phyloP scores from a whole-genome alignment of 1,140 invertebrate species.

The Dreissena rostriformis region DNA sequence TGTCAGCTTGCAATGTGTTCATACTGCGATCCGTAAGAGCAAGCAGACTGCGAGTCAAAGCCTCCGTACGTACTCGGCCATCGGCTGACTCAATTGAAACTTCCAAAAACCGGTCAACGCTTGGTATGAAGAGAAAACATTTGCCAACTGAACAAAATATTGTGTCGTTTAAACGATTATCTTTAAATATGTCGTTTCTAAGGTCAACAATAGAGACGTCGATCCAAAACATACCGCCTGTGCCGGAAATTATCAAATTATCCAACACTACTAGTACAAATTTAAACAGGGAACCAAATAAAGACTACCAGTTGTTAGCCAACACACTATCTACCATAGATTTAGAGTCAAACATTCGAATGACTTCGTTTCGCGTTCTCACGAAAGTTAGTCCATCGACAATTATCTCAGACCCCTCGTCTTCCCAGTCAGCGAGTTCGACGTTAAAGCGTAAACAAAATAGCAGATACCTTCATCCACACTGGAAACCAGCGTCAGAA shows the following conservation, averaged over 20 bases:
- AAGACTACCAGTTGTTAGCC: no score
- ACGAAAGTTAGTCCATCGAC: no score
- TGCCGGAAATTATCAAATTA: no score
- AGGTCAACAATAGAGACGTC: neutral
- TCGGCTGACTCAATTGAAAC: no score
- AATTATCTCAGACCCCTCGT: no score
- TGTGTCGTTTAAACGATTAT: neutral
- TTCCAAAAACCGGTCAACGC: neutral
- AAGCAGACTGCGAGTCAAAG: slow-evolving; percentile 49
- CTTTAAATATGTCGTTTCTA: neutral
- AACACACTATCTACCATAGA: no score
- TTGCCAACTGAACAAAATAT: neutral
- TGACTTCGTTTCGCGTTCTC: no score
- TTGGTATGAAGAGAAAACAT: neutral
- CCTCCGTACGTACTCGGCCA: no score
- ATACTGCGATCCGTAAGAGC: slow-evolving; percentile 58
- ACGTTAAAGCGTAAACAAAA: no score
- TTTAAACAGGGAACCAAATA: neutral
- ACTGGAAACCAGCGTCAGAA: neutral
- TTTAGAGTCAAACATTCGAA: no score
- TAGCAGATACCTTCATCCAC: neutral
- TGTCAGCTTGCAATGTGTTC: slow-evolving; percentile 64
- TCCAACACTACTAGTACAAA: no score
- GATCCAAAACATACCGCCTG: neutral
- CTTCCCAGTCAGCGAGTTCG: no score